phyloP scores from a whole-genome alignment of 2,888 invertebrate species.

The Belgica antarctica region DNA sequence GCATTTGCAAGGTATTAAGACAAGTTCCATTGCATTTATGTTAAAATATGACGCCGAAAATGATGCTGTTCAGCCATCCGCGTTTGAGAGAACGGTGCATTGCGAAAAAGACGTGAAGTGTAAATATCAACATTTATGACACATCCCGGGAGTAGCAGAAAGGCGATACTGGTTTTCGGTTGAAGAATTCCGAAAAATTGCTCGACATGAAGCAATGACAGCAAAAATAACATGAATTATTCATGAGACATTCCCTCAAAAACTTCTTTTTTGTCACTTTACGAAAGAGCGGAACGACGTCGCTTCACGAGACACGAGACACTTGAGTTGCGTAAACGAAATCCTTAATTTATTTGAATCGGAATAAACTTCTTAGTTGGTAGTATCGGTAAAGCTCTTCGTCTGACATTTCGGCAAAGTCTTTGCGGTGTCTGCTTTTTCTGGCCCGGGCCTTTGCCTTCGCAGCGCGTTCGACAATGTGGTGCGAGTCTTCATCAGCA shows the following conservation, averaged over 20 bases:
- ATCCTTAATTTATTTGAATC: no score
- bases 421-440: no score
- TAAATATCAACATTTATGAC: slow-evolving; percentile 41
- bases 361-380: no score
- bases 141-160: neutral
- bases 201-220: neutral
- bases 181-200: neutral
- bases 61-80: neutral
- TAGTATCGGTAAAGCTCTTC: no score
- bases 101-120: slow-evolving; percentile 32
- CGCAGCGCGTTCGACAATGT: no score
- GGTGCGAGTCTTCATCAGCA: no score
- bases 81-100: neutral
- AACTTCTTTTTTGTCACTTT: no score
- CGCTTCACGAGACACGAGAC: no score
- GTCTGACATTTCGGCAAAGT: no score
- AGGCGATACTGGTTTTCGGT: neutral
- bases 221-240: neutral
- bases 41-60: neutral
- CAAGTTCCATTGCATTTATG: slow-evolving; percentile 5
- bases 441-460: no score
- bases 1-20: neutral
- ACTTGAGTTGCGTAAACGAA: no score
- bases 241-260: neutral
- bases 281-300: no score